Base-by-base conservation (phyloP, 2,113 vertebrate genomes). In the Rhea americana region DNA sequence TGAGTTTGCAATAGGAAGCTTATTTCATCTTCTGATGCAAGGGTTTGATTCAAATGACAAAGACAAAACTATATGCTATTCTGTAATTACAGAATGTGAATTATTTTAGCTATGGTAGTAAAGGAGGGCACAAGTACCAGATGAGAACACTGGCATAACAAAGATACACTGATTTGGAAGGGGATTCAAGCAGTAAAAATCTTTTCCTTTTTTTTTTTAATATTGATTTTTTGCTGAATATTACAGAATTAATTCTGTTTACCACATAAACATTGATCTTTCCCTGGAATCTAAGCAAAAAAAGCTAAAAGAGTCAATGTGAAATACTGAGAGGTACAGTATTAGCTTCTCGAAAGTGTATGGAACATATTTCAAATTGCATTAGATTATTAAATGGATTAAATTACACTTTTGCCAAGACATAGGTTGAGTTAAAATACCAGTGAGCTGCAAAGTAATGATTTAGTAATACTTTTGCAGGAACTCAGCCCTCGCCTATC, bases 211-310 rank as follows among this genome's bases (percentile, higher is more conserved):
- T 22, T 95, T 53, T 86, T 80, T 76, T 22, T 95, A 50, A 55
- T 37, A 86, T 28, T 51, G 85, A 61, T 87, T 67, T 93, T 93
- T 82, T 66, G 59, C 53, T 70, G 37, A 81, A 74, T 82, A 78
- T 77, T 89, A 89, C 82, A 62, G 73, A 89, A 95, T 80, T 67
- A 78, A 71, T 75, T 41, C 19, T 82, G 59, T 63, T 55, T 88
- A 86, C 89, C 85, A 91, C 75, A 30, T 66, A 47, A 88, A 77
- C 55, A 77, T 48, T 13, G 25, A 91, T 51, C 65, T 61, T 32
- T 43, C 67, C 77, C 87, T 20, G 67, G n/a, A 83, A 90, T 55
- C 56, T 32, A 86, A 89, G 78, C 19, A 63, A 62, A 76, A 87
- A 58, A 79, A 71, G 28, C 32, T 11, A 51, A 30, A 47, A 9